Conservation (phyloP, 2,888 invertebrate genomes). For the Pantelozetes paolii region DNA sequence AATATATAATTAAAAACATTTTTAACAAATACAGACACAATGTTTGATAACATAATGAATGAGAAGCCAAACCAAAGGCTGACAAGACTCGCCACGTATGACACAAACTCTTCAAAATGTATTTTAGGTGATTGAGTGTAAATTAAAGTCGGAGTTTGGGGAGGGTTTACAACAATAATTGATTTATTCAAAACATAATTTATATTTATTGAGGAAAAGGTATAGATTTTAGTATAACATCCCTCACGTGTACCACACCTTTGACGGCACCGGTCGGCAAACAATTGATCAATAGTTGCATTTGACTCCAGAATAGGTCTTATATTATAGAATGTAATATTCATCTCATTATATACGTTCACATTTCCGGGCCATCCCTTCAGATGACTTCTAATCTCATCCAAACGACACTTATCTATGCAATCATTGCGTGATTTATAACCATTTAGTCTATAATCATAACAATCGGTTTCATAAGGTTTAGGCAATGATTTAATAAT, state of each 20-base stretch:
- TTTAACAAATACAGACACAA: no score
- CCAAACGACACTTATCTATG: neutral
- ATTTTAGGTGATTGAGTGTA: neutral
- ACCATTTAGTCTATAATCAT: neutral
- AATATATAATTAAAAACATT: no score
- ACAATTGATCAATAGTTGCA: neutral
- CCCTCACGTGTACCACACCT: neutral
- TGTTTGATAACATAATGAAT: no score
- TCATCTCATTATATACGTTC: neutral
- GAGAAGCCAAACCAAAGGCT: slow-evolving; percentile 21
- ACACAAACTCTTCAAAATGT: neutral
- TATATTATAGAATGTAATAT: no score
- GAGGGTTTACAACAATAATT: neutral
- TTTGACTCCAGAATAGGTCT: neutral
- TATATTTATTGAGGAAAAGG: neutral
- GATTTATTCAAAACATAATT: neutral
- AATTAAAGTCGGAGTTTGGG: neutral
- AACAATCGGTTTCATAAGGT: neutral
- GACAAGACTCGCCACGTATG: neutral
- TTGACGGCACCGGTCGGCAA: neutral
- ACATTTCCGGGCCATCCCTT: neutral
- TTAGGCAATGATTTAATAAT: neutral
- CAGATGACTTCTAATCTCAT: neutral
- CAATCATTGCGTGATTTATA: neutral
- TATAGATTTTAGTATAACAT: neutral